Evolutionary conservation across 2,797 vertebrate species (phyloP).

Genomic region (Sarcophilus harrisii): DNA sequence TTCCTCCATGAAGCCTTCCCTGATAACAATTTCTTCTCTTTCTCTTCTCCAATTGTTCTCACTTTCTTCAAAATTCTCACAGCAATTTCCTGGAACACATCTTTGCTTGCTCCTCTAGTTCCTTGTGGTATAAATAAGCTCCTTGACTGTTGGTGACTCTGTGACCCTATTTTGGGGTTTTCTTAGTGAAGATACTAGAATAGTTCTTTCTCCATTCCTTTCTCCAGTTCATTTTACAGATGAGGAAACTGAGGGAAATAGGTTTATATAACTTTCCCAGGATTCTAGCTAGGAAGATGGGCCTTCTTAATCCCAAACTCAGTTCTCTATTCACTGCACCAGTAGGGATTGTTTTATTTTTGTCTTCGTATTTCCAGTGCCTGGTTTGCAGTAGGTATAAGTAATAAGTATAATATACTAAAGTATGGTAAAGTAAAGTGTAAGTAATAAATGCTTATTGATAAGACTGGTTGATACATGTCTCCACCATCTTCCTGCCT

Average conservation of each 20-base stretch:
- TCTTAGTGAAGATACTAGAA: neutral
- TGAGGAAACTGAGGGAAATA: neutral
- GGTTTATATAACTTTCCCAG: neutral
- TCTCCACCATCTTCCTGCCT: neutral
- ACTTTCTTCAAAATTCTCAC: neutral
- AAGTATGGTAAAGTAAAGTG: no score
- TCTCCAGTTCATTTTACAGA: neutral
- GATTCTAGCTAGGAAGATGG: neutral
- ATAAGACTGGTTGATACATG: neutral
- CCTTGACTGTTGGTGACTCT: neutral
- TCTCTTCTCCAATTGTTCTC: no score
- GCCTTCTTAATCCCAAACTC: neutral
- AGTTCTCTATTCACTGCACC: neutral
- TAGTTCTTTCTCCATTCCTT: neutral
- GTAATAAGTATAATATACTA: no score
- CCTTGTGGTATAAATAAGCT: neutral
- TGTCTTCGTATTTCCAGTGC: neutral
- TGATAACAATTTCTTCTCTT: neutral
- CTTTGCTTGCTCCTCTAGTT: neutral
- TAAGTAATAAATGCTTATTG: neutral
- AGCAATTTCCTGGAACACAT: neutral
- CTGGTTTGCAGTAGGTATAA: neutral
- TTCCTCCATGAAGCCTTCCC: neutral
- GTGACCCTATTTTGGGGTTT: neutral
- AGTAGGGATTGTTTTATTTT: neutral